Percentiles rank a stretch among this genome's conserved stretches.
Evolutionary conservation across 2,888 invertebrate genomes (phyloP).

Genomic region (Copidosoma aretas): DNA sequence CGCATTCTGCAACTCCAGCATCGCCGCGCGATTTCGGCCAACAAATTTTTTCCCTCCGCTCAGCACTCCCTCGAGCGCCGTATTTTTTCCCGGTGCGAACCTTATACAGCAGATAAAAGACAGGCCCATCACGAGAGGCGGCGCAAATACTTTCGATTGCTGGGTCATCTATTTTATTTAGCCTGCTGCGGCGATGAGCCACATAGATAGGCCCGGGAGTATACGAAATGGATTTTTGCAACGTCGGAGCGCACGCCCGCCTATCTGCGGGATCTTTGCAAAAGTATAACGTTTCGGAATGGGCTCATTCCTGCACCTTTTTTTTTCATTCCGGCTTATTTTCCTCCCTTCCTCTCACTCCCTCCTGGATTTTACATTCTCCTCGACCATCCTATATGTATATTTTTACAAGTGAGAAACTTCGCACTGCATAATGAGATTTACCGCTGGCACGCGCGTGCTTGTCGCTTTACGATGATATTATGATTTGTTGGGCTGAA

Average conservation of each 20-base stretch:
- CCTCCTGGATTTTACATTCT: not conserved
- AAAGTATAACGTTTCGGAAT: constrained; percentile 29
- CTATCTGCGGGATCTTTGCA: constrained; percentile 35
- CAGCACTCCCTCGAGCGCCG: not conserved
- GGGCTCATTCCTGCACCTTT: not conserved
- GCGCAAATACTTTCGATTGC: constrained; percentile 34
- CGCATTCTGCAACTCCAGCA: not conserved
- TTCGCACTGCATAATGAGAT: no score
- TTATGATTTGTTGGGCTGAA: no score
- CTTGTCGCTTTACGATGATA: no score
- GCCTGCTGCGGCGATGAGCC: constrained; percentile 29
- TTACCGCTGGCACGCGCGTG: no score
- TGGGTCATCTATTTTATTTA: constrained; percentile 35
- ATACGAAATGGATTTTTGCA: constrained; percentile 38
- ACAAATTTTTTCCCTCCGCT: not conserved
- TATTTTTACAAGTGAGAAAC: no score
- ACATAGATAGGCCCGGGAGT: constrained; percentile 34
- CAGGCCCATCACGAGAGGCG: not conserved
- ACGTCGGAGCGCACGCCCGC: constrained; percentile 9
- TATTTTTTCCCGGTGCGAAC: no score
- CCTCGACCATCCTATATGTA: no score
- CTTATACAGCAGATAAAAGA: not conserved
- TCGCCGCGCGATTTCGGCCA: not conserved
- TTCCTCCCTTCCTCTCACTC: constrained; percentile 4
- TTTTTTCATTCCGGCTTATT: constrained; percentile 14